Base-by-base conservation (phyloP, 2,888 invertebrate genomes). In the Holacanthella duospinosa region DNA sequence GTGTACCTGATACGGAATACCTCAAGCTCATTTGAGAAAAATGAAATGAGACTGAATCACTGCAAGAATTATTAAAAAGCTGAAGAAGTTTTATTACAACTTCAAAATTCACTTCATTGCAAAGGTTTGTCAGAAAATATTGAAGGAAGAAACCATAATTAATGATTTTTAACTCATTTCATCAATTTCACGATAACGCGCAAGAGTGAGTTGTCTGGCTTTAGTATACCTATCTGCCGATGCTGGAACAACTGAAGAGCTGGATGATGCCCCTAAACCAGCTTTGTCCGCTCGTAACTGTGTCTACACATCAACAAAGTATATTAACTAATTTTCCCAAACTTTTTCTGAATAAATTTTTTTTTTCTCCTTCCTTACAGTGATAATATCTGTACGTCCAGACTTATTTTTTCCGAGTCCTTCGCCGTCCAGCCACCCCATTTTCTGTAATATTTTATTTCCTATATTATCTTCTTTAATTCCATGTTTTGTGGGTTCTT, bases 381-480 rank as follows among this genome's bases (percentile, higher is more conserved):
- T 90, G 68, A 96, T 91, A 57, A 95, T 95, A 61, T 89, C 89
- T 27, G 92, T 90, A 74, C 93, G 82, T 19, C 93, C 96, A 78
- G 97, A 96, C 76, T 93, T 93, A 61, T 85, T 83, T 76, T 89
- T 90, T 0, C 99, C 97, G 26, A 99, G 80, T 0, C 99, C 99
- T 80, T 91, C 87, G 0, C 99, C 99, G 76, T 93, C 93, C 4
- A 88, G 88, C 99, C 99, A 99, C 2, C 99, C 99, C 99, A 99
- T 99, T 79, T 93, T 94, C 78, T 97, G 94, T 68, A 99, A 78
- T 77, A 99, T 82, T 75, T 92, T 88, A 76, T 89, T 96, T 6
- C 97, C 99, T 64, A 96, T 90, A 74, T 95, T 95, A 71, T 90
- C 93, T 0, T 89, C 85, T 72, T 90, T 82, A 74, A 93, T 82